These are phyloP conservation scores for Ceratothoa steindachneri DNA, from an alignment of 2,888 invertebrate genomes.

Conservation along the genomic window DNA sequence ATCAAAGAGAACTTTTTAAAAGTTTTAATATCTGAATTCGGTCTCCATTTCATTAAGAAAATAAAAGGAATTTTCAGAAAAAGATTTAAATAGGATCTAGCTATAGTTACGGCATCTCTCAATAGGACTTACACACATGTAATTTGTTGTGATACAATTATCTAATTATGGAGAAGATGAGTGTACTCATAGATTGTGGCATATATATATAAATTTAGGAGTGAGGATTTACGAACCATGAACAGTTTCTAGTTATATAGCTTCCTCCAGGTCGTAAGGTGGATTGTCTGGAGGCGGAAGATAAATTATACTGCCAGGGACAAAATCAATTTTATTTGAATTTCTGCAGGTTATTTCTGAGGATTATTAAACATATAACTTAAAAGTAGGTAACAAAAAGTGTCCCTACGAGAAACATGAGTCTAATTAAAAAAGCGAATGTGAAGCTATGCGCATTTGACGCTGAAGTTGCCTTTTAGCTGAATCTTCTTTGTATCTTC, in stretches of 20 bases:
- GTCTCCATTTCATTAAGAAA: no score
- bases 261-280: not conserved
- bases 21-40: no score
- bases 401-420: not conserved
- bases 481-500: not conserved
- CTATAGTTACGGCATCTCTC: no score
- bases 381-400: not conserved
- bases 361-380: not conserved
- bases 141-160: no score
- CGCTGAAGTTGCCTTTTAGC: not conserved
- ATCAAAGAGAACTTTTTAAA: no score
- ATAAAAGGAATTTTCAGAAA: no score
- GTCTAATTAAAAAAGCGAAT: not conserved
- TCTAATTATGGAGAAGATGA: no score
- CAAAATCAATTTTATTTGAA: not conserved
- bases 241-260: constrained; percentile 1
- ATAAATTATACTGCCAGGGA: not conserved
- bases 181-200: no score
- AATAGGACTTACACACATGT: no score
- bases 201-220: no score
- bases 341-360: not conserved
- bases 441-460: not conserved
- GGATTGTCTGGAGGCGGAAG: not conserved
- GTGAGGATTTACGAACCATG: not conserved
- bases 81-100: no score